A percentile compares a stretch with the other conserved stretches of the same genome.
Conservation (phyloP, 2,113 vertebrate species). For the Holacanthus passer region DNA sequence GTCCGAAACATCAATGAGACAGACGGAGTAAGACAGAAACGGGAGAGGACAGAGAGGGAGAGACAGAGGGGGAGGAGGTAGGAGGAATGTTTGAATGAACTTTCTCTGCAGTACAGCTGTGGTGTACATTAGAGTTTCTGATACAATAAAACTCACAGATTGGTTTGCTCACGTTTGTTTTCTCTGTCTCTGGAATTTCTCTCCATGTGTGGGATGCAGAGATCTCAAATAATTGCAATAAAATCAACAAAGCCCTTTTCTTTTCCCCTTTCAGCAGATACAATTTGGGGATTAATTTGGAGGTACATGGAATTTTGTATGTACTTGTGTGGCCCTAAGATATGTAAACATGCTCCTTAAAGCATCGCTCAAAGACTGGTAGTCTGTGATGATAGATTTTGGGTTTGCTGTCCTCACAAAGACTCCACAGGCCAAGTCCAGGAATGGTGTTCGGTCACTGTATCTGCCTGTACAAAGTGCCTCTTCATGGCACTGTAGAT, state of each 20-base stretch:
- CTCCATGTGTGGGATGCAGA: constrained; percentile 61
- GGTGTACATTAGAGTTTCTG: constrained; percentile 66
- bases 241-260: constrained; percentile 65
- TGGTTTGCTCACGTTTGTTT: constrained; percentile 58
- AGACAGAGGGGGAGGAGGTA: background rate
- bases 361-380: constrained; percentile 2
- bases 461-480: constrained; percentile 6
- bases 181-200: constrained; percentile 64
- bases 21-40: constrained; percentile 43
- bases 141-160: constrained; percentile 52
- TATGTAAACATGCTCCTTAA: constrained; percentile 63
- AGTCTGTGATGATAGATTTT: constrained; percentile 28
- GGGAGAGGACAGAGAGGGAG: background rate
- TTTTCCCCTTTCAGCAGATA: constrained; percentile 27
- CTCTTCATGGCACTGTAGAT: constrained; percentile 1
- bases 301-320: constrained; percentile 55
- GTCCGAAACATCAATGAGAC: constrained; percentile 69
- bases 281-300: constrained; percentile 55
- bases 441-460: constrained; percentile 16
- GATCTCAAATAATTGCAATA: constrained; percentile 59
- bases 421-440: constrained; percentile 17
- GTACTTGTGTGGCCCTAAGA: constrained; percentile 41
- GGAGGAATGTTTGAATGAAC: constrained; percentile 66
- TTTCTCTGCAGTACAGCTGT: constrained; percentile 69
- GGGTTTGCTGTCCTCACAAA: constrained; percentile 25